phyloP scores from a whole-genome alignment of 2,113 vertebrate species.

The Panthera tigris region DNA sequence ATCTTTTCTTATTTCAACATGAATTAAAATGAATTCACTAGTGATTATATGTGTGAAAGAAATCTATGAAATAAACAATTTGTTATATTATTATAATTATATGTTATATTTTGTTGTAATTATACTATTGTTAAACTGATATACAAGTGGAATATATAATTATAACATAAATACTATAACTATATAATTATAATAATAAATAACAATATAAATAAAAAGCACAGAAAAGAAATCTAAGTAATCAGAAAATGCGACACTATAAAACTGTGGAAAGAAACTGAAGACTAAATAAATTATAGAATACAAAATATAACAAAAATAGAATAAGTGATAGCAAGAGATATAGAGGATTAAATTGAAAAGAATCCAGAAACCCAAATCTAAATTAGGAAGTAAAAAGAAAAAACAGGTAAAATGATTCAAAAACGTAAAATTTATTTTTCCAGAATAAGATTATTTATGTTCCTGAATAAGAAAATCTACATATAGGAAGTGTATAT shows the following conservation, averaged over 20 bases:
- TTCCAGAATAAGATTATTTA: background rate
- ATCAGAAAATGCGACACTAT: background rate
- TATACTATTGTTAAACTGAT: background rate
- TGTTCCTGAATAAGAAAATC: background rate
- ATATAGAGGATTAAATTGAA: background rate
- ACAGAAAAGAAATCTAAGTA: background rate
- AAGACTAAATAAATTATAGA: background rate
- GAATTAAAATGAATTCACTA: background rate
- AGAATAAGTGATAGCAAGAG: background rate
- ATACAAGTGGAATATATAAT: background rate
- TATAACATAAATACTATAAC: background rate
- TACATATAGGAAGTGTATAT: background rate
- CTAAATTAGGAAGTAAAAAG: background rate
- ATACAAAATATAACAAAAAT: background rate
- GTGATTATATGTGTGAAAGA: background rate
- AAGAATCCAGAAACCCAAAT: background rate
- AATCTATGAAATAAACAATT: background rate
- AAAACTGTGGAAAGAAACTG: background rate
- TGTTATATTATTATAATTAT: background rate
- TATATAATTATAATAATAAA: background rate
- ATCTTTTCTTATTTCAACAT: background rate
- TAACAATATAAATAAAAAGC: background rate
- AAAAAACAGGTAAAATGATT: background rate
- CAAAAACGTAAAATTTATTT: background rate
- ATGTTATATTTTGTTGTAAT: background rate